A percentile compares a stretch with the other conserved stretches of the same genome.
phyloP scores from a whole-genome alignment of 2,888 invertebrate species.

The Hydrotaea diabolus region DNA sequence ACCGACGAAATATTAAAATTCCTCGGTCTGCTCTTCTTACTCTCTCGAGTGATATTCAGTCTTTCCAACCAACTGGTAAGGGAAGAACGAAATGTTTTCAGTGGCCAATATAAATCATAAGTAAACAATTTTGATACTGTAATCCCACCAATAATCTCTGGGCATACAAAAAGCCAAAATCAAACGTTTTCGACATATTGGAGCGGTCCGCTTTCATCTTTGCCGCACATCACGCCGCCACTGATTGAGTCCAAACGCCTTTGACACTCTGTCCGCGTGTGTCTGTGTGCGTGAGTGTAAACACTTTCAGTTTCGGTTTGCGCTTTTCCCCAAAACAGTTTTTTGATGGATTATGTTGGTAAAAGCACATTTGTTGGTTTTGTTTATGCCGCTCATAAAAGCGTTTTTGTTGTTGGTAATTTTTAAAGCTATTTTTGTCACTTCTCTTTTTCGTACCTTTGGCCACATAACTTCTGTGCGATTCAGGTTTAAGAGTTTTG shows the following conservation, averaged over 20 bases:
- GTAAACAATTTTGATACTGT: conserved; percentile 67
- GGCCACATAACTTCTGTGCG: no score
- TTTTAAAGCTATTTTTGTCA: no score
- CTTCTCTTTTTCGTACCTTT: no score
- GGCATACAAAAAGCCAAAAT: conserved; percentile 64
- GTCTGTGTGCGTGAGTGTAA: not conserved
- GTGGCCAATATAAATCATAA: conserved; percentile 61
- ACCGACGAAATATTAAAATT: not conserved
- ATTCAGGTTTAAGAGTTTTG: no score
- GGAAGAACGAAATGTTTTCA: not conserved
- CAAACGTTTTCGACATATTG: conserved; percentile 59
- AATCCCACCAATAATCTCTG: conserved; percentile 64
- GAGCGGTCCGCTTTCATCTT: conserved; percentile 66
- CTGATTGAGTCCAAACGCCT: not conserved
- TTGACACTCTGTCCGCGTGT: not conserved
- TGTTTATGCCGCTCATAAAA: conserved; percentile 3
- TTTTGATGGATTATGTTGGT: conserved; percentile 38
- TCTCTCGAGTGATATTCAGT: not conserved
- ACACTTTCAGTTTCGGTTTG: conserved; percentile 9
- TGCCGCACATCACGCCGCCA: not conserved
- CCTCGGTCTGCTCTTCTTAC: not conserved
- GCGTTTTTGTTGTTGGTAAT: not conserved
- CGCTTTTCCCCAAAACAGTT: not conserved
- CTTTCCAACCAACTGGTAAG: not conserved
- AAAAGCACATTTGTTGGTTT: not conserved